A percentile compares a stretch with the other conserved stretches of the same genome.
These are phyloP conservation scores for Mormyrus proboscirostris DNA, from an alignment of 2,797 vertebrate species.

Conservation along the genomic window DNA sequence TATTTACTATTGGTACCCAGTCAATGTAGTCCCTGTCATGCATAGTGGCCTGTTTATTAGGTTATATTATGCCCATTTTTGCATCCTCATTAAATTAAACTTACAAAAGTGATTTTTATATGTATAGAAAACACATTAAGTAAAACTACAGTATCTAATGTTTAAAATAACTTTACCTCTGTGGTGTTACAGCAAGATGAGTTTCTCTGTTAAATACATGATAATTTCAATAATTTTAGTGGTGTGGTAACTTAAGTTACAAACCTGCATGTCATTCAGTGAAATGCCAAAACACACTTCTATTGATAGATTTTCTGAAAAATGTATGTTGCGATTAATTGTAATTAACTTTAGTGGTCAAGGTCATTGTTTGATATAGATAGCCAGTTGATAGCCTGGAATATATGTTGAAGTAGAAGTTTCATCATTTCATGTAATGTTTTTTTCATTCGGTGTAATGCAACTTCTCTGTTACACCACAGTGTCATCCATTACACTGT, in stretches of 20 bases:
- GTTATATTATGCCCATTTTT: not conserved
- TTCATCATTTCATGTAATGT: not conserved
- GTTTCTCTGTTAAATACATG: not conserved
- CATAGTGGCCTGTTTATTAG: not conserved
- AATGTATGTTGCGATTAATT: not conserved
- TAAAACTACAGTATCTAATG: not conserved
- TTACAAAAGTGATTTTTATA: not conserved
- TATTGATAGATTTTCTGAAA: not conserved
- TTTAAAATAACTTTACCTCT: not conserved
- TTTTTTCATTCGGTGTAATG: not conserved
- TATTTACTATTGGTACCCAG: not conserved
- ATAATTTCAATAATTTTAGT: not conserved
- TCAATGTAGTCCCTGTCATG: not conserved
- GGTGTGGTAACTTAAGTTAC: not conserved
- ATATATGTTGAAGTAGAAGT: not conserved
- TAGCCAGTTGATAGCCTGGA: not conserved
- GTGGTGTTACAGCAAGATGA: not conserved
- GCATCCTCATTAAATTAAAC: not conserved
- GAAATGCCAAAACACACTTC: not conserved
- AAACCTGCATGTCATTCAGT: not conserved
- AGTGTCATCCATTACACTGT: not conserved
- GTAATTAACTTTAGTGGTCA: not conserved
- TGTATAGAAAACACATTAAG: not conserved
- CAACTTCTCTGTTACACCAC: not conserved
- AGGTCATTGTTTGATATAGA: not conserved